Percentiles rank a stretch among this genome's conserved stretches.
phyloP scores from a whole-genome alignment of 2,888 invertebrate genomes.

The Mythimna loreyi region DNA sequence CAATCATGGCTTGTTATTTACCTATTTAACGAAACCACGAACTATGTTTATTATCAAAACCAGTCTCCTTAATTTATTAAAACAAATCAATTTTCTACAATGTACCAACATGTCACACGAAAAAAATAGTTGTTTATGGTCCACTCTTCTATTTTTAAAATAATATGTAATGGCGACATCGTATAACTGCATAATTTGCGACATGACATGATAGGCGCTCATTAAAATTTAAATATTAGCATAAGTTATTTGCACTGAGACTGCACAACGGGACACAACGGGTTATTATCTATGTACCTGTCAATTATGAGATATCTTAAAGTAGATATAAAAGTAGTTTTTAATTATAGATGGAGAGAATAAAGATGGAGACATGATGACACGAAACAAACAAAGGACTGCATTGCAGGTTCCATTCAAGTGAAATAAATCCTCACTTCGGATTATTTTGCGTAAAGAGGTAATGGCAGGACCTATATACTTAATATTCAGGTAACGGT shows the following conservation, averaged over 20 bases:
- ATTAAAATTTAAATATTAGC: constrained; percentile 69
- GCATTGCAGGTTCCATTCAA: background rate
- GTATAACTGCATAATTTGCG: constrained; percentile 50
- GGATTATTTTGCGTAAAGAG: background rate
- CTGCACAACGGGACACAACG: constrained; percentile 36
- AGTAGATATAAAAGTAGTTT: constrained; percentile 19
- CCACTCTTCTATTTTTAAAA: constrained; percentile 35
- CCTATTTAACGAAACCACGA: constrained; percentile 18
- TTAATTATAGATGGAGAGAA: constrained; percentile 19
- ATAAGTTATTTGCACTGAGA: constrained; percentile 59
- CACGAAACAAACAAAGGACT: background rate
- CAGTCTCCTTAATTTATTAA: background rate
- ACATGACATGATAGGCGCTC: constrained; percentile 64
- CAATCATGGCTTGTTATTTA: constrained; percentile 1
- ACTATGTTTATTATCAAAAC: constrained; percentile 10
- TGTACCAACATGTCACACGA: background rate
- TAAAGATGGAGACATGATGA: background rate
- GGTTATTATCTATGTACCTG: constrained; percentile 55
- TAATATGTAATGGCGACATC: constrained; percentile 38
- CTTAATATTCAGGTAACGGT: background rate
- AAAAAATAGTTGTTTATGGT: constrained; percentile 34
- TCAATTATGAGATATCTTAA: constrained; percentile 52
- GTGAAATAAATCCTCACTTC: background rate
- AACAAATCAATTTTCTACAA: constrained; percentile 17
- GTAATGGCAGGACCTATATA: background rate